Base-by-base conservation (phyloP, 2,113 vertebrate genomes). In the Synchiropus splendidus region DNA sequence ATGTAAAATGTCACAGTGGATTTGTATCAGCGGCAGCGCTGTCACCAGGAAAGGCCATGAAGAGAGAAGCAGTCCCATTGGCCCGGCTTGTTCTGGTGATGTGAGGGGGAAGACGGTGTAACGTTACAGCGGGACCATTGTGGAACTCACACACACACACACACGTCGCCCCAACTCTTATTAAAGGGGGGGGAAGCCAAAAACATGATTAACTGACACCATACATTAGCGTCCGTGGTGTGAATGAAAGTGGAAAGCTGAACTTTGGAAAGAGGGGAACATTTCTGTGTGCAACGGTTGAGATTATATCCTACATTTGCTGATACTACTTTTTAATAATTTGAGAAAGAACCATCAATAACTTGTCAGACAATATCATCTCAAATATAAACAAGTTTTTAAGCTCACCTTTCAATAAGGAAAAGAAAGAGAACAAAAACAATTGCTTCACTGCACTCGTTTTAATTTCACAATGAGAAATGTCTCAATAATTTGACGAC, bases 1-100 rank as follows among this genome's bases (percentile, higher is more conserved):
- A 76, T 75, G 78, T 80, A 77, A 82, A 86, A 79, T 83, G 81
- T 83, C 80, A 84, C 54, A 58, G 70, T 17, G 67, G 74, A 85
- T 84, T 75, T 81, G 75, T 68, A 74, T 80, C 71, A 78, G 69
- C 62, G 61, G 55, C 72, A 73, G 68, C 64, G 50, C 69, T 73
- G 67, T 72, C 67, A 78, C 61, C 58, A 64, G 57, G 56, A 76
- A 76, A 75, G 72, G 70, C 76, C 74, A 77, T 51, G 54, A 72
- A 47, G 55, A 74, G 56, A 2, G 48, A 56, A 54, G 54, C 45
- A 58, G 59, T 39, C 68, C 70, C 66, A 66, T 70, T 54, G 66
- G 68, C 68, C 59, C 9, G 44, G 63, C 66, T 49, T 45, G 61
- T 51, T 67, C 66, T 44, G 66, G 61, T 43, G 57, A 57, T 54